Evolutionary conservation across 1,140 invertebrate species (phyloP).

Genomic region (Scaptomyza pallida): DNA sequence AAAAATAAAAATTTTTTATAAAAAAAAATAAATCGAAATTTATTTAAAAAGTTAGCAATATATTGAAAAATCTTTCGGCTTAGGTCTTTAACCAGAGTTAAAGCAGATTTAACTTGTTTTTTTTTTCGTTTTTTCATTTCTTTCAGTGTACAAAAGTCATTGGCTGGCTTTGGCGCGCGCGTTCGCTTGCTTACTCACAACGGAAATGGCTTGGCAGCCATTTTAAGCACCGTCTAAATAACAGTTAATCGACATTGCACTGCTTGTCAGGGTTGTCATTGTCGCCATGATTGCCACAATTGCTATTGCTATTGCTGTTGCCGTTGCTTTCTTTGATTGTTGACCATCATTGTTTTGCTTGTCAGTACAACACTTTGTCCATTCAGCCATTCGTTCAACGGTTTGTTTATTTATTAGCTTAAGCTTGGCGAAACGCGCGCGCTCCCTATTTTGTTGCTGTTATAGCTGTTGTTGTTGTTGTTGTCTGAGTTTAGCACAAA

Average conservation of each 20-base stretch:
- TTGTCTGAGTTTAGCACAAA: constrained; percentile 12
- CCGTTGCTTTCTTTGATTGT: constrained; percentile 42
- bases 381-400: constrained; percentile 9
- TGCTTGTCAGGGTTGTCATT: constrained; percentile 63
- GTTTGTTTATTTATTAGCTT: constrained; percentile 63
- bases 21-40: too few relatives aligned
- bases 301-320: constrained; percentile 17
- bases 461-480: background rate
- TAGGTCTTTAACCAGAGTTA: too few relatives aligned
- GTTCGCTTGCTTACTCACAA: constrained; percentile 9
- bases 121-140: too few relatives aligned
- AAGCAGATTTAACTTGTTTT: too few relatives aligned
- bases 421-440: constrained; percentile 37
- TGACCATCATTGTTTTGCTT: constrained; percentile 56
- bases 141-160: constrained; percentile 2
- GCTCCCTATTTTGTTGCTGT: constrained; percentile 47
- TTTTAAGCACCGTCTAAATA: constrained; percentile 78
- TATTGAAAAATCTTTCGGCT: too few relatives aligned
- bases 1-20: too few relatives aligned
- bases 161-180: constrained; percentile 5
- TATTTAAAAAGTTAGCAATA: too few relatives aligned
- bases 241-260: constrained; percentile 75
- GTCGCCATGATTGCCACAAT: constrained; percentile 45
- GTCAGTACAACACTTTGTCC: constrained; percentile 35
- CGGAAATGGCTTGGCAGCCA: constrained; percentile 76